A percentile compares a stretch with the other conserved stretches of the same genome.
phyloP scores from a whole-genome alignment of 1,140 invertebrate genomes.

The Lineus longissimus region DNA sequence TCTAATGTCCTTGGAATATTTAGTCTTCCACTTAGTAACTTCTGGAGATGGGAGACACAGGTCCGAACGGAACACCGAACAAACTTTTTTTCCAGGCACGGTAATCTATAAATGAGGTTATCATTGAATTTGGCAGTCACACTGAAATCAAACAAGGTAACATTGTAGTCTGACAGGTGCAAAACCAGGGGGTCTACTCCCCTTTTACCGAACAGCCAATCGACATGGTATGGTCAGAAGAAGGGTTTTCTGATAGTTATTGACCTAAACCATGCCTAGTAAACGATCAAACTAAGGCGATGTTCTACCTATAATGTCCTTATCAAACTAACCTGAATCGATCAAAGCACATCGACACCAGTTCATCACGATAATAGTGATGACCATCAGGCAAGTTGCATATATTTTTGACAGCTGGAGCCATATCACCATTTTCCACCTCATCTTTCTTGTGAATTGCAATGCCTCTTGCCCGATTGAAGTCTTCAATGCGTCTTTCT shows the following conservation, averaged over 20 bases:
- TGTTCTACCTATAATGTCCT: background rate
- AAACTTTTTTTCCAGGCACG: constrained; percentile 40
- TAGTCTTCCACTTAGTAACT: constrained; percentile 35
- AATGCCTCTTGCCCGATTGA: constrained; percentile 43
- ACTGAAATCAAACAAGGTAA: too few relatives aligned
- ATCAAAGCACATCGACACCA: constrained; percentile 45
- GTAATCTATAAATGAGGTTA: constrained; percentile 17
- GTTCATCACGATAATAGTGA: constrained; percentile 44
- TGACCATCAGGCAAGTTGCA: constrained; percentile 39
- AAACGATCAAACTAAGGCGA: too few relatives aligned
- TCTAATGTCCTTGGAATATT: constrained; percentile 27
- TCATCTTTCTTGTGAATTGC: constrained; percentile 33
- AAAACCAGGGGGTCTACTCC: too few relatives aligned
- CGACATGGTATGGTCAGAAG: too few relatives aligned
- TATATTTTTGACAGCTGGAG: constrained; percentile 29
- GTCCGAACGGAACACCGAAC: constrained; percentile 45
- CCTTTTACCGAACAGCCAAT: too few relatives aligned
- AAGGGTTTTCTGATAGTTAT: too few relatives aligned
- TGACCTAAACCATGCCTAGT: too few relatives aligned
- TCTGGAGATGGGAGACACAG: constrained; percentile 37
- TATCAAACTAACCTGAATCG: constrained; percentile 29
- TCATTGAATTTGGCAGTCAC: constrained; percentile 21
- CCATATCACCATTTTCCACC: constrained; percentile 10
- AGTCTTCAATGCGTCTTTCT: constrained; percentile 46
- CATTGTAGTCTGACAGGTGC: too few relatives aligned